Base-by-base conservation (phyloP, 23 tunicate genomes). In the Clavelina lepadiformis region DNA sequence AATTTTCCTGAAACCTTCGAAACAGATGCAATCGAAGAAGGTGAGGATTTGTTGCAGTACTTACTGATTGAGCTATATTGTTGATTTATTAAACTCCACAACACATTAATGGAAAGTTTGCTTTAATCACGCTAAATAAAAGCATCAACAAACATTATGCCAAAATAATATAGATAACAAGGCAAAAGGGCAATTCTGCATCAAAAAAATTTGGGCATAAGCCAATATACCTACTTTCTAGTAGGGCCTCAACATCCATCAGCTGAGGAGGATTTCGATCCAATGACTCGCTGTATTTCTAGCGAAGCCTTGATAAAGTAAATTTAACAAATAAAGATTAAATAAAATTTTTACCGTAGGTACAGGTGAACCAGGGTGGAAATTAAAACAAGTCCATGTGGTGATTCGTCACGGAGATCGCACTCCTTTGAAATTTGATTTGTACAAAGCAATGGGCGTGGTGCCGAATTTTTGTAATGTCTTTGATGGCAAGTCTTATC, bases 391-490 rank as follows among this genome's bases (percentile, higher is more conserved):
- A 67, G 82, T 87, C 11, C 86, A 78, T 13, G 75, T 87, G 5
- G 54, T 79, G 0, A 87, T 79, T 57, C 75, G 96, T 3, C 96
- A 87, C 68, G 96, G 96, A 13, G 96, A 87, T 45, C 38, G 96
- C 38, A 72, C 88, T 31, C 84, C 96, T 1, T 27, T 87, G 30
- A 52, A 51, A 3, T 53, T 25, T 28, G 35, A 66, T 3, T 31
- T 60, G 31, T 74, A 87, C 67, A 61, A 51, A 21, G 33, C 33
- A 29, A 34, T 36, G 3, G 32, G 54, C n/a, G 46, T 67, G 4
- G 32, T 5, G 27, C 82, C 77, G 1, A 34, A 71, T 29, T 79
- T 72, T 58, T 87, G 96, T 50, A 68, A 72, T 54, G 33, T 87
- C 11, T 41, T 5, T 56, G 31, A 74, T 35, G 73, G 96, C 73